Base-by-base conservation (phyloP, 2,113 vertebrate species). In the Dromaius novaehollandiae region DNA sequence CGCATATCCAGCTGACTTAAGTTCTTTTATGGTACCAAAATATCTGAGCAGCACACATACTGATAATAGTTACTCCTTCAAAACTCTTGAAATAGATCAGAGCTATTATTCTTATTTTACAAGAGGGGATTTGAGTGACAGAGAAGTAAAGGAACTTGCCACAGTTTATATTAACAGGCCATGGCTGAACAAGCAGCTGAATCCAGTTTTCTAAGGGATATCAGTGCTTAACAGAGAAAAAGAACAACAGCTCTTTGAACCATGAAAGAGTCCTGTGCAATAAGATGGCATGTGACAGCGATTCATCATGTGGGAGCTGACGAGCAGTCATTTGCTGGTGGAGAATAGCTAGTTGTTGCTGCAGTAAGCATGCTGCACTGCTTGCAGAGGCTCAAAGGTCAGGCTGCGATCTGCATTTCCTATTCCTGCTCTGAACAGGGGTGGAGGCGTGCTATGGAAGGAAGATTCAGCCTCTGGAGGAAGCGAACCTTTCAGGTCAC, bases 51-150 rank as follows among this genome's bases (percentile, higher is more conserved):
- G 28, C 11, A 51, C 61, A 65, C 20, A 56, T 61, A 22, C 68
- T 90, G 14, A 38, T 56, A 65, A 42, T 11, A 56, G 12, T 83
- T 51, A 46, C 11, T 69, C 3, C 30, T 93, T 69, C 53, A 77
- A 94, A 89, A 80, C 8, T 58, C 38, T 80, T 50, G 21, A 90
- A 90, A 69, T 73, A 82, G 76, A 80, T 90, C 28, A 80, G 42
- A 94, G 21, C 32, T 82, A 20, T 82, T 95, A 86, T 74, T 83
- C 19, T 55, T 16, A 42, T 94, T 94, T 90, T 93, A 44, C 58
- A 83, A 32, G 28, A 42, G 6, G 68, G 3, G 3, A 90, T 90
- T 68, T 93, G 82, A 91, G 32, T 94, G 71, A 92, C 53, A 88
- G 53, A 80, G 63, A 88, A 77, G 42, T 73, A 88, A 86, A 65